phyloP scores from a whole-genome alignment of 2,888 invertebrate genomes.

The Hypsopygia costalis region DNA sequence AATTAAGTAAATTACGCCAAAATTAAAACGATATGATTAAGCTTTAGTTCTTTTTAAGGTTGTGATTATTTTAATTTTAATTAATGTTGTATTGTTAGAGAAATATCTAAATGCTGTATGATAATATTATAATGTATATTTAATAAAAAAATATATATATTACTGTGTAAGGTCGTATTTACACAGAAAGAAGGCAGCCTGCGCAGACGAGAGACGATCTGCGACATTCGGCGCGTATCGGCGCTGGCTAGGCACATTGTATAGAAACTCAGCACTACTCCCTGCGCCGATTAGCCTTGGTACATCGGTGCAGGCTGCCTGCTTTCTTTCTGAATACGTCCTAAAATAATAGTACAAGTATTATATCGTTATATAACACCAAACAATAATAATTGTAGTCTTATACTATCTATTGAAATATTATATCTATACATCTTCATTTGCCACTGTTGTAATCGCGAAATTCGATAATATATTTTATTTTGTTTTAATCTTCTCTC shows the following conservation, averaged over 20 bases:
- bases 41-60: slow-evolving; percentile 47
- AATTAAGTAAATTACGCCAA: slow-evolving; percentile 31
- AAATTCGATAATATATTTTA: too few species aligned
- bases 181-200: too few species aligned
- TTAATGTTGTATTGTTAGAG: slow-evolving; percentile 6
- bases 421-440: background rate
- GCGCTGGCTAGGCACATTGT: too few species aligned
- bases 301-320: background rate
- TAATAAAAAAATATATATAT: background rate
- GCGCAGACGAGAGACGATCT: too few species aligned
- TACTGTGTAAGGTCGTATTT: too few species aligned
- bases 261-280: too few species aligned
- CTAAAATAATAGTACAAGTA: slow-evolving; percentile 1
- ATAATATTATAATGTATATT: slow-evolving; percentile 1
- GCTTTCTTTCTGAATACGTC: too few species aligned
- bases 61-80: slow-evolving; percentile 47
- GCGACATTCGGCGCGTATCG: too few species aligned
- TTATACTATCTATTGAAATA: background rate
- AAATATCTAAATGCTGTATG: slow-evolving; percentile 2
- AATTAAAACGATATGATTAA: slow-evolving; percentile 31
- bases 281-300: too few species aligned
- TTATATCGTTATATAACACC: slow-evolving; percentile 6
- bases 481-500: background rate
- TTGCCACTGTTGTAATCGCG: too few species aligned
- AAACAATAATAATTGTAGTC: slow-evolving; percentile 4